These are phyloP conservation scores for Lithobates sylvaticus DNA, from an alignment of 2,797 vertebrate species.

Conservation along the genomic window DNA sequence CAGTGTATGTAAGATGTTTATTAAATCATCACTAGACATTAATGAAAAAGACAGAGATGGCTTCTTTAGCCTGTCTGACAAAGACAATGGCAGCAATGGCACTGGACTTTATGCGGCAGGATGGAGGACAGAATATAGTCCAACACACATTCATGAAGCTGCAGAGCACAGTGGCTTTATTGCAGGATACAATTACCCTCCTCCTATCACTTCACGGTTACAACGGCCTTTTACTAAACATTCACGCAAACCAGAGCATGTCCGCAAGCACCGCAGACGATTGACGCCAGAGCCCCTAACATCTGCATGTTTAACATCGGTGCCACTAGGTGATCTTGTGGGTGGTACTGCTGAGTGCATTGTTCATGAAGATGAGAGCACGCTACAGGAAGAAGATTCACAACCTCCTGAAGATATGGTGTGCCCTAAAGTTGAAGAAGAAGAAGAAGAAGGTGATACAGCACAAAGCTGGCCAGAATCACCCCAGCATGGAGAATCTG, in stretches of 20 bases:
- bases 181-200: slow-evolving; percentile 69
- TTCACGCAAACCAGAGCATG: slow-evolving; percentile 72
- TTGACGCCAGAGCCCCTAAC: slow-evolving; percentile 70
- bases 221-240: slow-evolving; percentile 72
- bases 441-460: slow-evolving; percentile 71
- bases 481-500: slow-evolving; percentile 60
- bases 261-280: slow-evolving; percentile 73
- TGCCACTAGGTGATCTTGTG: slow-evolving; percentile 68
- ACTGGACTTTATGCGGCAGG: slow-evolving; percentile 72
- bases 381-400: slow-evolving; percentile 68
- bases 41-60: slow-evolving; percentile 85
- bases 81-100: slow-evolving; percentile 73
- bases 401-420: slow-evolving; percentile 70
- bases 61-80: slow-evolving; percentile 81
- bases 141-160: slow-evolving; percentile 69
- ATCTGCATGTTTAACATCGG: slow-evolving; percentile 69
- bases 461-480: slow-evolving; percentile 69
- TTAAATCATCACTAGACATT: slow-evolving; percentile 95
- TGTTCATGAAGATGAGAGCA: slow-evolving; percentile 48
- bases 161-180: slow-evolving; percentile 72
- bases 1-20: slow-evolving; percentile 95
- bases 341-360: slow-evolving; percentile 67
- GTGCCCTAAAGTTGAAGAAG: slow-evolving; percentile 69
- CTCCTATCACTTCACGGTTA: slow-evolving; percentile 69
- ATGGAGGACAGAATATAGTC: slow-evolving; percentile 74